A percentile compares a stretch with the other conserved stretches of the same genome.
Evolutionary conservation across 2,797 vertebrate species (phyloP).

Genomic region (Odontamblyopus lacepedii): DNA sequence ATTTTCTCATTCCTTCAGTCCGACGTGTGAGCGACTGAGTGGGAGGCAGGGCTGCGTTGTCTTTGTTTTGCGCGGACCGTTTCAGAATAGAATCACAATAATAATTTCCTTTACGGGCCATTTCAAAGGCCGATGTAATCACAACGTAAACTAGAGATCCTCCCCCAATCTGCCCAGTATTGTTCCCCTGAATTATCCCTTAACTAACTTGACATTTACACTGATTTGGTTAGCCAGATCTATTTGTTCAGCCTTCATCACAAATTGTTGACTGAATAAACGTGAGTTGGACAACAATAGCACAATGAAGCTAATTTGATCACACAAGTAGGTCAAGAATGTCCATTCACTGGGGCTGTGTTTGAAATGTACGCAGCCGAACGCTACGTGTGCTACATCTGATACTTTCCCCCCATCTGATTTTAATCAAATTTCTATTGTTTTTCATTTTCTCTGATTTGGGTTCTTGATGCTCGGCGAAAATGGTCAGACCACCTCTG

Average conservation of each 20-base stretch:
- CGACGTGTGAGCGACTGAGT: conserved; percentile 33
- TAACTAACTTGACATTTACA: conserved; percentile 26
- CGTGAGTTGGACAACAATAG: neutral
- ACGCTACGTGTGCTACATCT: neutral
- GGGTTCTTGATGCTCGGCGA: too few relatives aligned
- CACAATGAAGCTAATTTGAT: conserved; percentile 3
- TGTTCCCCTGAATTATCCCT: conserved; percentile 28
- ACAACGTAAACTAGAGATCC: conserved; percentile 20
- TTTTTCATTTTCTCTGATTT: too few relatives aligned
- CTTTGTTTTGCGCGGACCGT: conserved; percentile 17
- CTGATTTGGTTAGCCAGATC: conserved; percentile 25
- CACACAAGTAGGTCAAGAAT: neutral
- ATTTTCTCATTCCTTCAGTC: conserved; percentile 41
- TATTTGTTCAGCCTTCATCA: neutral
- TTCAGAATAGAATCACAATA: conserved; percentile 24
- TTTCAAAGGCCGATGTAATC: conserved; percentile 32
- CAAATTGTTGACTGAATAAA: neutral
- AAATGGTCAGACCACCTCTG: too few relatives aligned
- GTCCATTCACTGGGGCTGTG: neutral
- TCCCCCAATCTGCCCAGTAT: conserved; percentile 31
- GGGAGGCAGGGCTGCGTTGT: conserved; percentile 30
- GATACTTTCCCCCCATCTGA: neutral
- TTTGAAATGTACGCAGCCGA: too few relatives aligned
- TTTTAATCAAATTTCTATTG: too few relatives aligned
- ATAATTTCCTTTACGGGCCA: conserved; percentile 18